Percentiles rank a stretch among this genome's conserved stretches.
phyloP scores from a whole-genome alignment of 2,113 vertebrate genomes.

The Lynx canadensis region DNA sequence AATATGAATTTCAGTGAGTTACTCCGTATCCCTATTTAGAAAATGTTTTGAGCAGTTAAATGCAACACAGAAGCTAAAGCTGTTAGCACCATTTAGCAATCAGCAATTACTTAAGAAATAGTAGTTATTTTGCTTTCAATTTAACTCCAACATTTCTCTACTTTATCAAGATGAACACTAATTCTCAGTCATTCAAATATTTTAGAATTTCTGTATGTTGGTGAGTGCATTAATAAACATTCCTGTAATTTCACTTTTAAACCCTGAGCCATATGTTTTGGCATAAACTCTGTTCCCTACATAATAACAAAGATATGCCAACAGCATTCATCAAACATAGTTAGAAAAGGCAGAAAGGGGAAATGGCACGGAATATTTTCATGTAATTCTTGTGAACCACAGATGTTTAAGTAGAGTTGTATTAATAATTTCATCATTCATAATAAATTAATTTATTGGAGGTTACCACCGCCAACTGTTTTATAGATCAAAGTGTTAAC shows the following conservation, averaged over 20 bases:
- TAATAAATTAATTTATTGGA: constrained; percentile 60
- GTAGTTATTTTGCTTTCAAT: constrained; percentile 13
- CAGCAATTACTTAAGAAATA: not conserved
- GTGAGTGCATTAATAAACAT: constrained; percentile 49
- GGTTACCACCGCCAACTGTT: constrained; percentile 47
- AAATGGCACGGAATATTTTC: constrained; percentile 62
- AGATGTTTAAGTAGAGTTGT: constrained; percentile 53
- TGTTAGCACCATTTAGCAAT: not conserved
- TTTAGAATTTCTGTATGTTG: constrained; percentile 19
- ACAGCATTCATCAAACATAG: constrained; percentile 55
- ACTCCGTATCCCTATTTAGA: not conserved
- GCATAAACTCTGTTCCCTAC: not conserved
- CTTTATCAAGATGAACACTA: not conserved
- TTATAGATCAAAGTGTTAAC: constrained; percentile 54
- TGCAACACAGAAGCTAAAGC: not conserved
- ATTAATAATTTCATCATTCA: constrained; percentile 71
- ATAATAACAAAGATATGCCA: constrained; percentile 62
- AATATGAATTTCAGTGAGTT: not conserved
- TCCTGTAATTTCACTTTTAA: constrained; percentile 63
- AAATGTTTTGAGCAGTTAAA: not conserved
- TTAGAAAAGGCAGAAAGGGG: constrained; percentile 44
- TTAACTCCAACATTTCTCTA: not conserved
- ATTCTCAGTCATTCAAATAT: not conserved
- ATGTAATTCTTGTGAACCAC: constrained; percentile 57
- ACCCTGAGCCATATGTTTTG: constrained; percentile 44